phyloP scores from a whole-genome alignment of 2,888 invertebrate genomes.

The Lacanobia oleracea region DNA sequence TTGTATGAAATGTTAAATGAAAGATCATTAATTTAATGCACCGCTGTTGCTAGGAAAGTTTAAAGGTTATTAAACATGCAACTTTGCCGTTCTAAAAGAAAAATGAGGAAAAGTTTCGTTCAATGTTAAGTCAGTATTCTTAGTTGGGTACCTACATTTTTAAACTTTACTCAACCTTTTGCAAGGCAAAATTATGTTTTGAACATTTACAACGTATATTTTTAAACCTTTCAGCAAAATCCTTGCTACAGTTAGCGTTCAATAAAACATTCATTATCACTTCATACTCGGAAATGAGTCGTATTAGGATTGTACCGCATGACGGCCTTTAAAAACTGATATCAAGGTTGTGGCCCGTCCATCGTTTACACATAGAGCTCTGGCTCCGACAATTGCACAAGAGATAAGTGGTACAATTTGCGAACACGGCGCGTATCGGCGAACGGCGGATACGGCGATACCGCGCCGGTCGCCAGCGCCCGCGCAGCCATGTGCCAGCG shows the following conservation, averaged over 20 bases:
- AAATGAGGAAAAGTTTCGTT: constrained; percentile 20
- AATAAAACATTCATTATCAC: constrained; percentile 12
- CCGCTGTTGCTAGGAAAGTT: constrained; percentile 14
- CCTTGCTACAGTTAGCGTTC: not conserved
- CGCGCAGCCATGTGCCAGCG: constrained; percentile 24
- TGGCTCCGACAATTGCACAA: constrained; percentile 56
- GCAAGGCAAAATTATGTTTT: not conserved
- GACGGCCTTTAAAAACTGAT: constrained; percentile 46
- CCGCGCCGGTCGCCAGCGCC: not conserved
- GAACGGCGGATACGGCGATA: constrained; percentile 69
- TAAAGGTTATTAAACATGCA: constrained; percentile 44
- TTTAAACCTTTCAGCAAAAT: constrained; percentile 1
- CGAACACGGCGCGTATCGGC: constrained; percentile 63
- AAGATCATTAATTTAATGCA: constrained; percentile 44
- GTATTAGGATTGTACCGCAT: constrained; percentile 15
- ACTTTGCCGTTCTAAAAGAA: constrained; percentile 33
- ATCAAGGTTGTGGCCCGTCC: constrained; percentile 55
- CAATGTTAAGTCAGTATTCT: constrained; percentile 2
- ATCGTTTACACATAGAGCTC: constrained; percentile 46
- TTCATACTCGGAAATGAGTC: constrained; percentile 25
- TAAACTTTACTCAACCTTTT: constrained; percentile 1
- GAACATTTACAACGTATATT: constrained; percentile 1
- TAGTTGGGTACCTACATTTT: not conserved
- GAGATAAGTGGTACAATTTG: constrained; percentile 63
- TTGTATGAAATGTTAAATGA: constrained; percentile 32